Conservation (phyloP, 2,888 invertebrate species). For the Oscheius sp. region DNA sequence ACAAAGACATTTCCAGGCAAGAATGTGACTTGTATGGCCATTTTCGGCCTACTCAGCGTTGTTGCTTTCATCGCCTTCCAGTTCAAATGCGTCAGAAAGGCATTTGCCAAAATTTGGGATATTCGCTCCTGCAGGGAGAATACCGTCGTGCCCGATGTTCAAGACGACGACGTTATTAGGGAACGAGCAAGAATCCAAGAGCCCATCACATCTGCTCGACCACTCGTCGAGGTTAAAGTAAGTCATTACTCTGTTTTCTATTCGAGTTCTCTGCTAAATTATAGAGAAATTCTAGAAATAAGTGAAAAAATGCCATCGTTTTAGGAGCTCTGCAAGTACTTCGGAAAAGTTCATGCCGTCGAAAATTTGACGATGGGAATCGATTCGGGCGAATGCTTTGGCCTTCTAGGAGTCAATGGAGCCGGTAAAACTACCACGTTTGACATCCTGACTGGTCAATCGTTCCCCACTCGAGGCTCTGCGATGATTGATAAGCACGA, state of each 20-base stretch:
- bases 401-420: constrained; percentile 62
- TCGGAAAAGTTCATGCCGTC: constrained; percentile 39
- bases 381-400: constrained; percentile 63
- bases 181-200: background rate
- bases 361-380: constrained; percentile 60
- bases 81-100: constrained; percentile 37
- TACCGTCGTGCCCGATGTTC: background rate
- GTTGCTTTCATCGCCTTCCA: constrained; percentile 52
- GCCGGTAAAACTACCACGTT: constrained; percentile 70
- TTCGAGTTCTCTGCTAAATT: too few species aligned
- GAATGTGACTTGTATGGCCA: constrained; percentile 48
- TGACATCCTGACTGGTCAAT: constrained; percentile 64
- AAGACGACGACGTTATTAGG: constrained; percentile 8
- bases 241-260: background rate
- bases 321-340: constrained; percentile 15
- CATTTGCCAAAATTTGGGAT: constrained; percentile 24
- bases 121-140: background rate
- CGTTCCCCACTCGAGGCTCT: constrained; percentile 42
- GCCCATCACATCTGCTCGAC: background rate
- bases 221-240: constrained; percentile 14
- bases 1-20: constrained; percentile 30
- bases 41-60: constrained; percentile 53
- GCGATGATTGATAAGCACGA: constrained; percentile 39
- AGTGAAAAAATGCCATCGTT: background rate
- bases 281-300: background rate